Conservation (phyloP, 2,888 invertebrate species). For the Eledone cirrhosa region DNA sequence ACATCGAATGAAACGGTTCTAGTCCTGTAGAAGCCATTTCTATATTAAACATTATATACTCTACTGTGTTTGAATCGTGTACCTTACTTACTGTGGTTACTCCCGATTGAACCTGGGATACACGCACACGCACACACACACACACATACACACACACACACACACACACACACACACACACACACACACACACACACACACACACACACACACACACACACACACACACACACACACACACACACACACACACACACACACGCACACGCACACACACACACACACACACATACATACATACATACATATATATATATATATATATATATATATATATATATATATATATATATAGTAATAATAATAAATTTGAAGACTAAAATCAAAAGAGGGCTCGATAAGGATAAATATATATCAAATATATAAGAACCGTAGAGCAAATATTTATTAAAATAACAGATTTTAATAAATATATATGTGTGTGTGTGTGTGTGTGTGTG, state of each 20-base stretch:
- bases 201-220: background rate
- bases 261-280: background rate
- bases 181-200: background rate
- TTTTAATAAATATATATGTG: background rate
- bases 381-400: no score
- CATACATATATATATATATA: background rate
- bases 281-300: background rate
- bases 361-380: no score
- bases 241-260: background rate
- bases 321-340: background rate
- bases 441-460: no score
- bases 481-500: background rate
- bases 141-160: background rate
- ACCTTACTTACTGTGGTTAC: no score
- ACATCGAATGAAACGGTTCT: no score
- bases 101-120: no score
- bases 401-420: no score
- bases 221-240: background rate
- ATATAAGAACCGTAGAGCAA: no score
- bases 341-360: background rate
- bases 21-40: no score
- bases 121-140: background rate
- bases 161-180: background rate
- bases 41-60: no score
- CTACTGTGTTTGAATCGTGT: no score